Base-by-base conservation (phyloP, 2,113 vertebrate species). In the Solenodon paradoxus region DNA sequence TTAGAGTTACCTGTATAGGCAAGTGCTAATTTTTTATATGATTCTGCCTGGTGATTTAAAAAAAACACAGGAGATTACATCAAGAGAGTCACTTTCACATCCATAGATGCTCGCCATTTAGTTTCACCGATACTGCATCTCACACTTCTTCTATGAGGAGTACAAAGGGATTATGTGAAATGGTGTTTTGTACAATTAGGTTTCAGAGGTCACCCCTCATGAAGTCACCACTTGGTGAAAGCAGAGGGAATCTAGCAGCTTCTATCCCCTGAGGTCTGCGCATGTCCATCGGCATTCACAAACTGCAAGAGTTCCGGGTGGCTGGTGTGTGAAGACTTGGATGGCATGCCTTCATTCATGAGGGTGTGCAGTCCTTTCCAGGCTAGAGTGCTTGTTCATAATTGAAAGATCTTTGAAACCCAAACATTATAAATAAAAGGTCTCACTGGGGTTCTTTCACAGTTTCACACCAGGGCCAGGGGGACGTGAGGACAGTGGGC, bases 351-450 rank as follows among this genome's bases (percentile, higher is more conserved):
- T 85, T 83, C 74, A 88, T 49, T 71, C 22, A 51, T 59, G 47
- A 69, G 9, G 17, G 2, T 40, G 24, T 45, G 3, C 45, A 47
- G 38, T 84, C 38, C 40, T 95, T n/a, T 72, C 7, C 64, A 51
- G 71, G 55, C 63, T 68, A 77, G 28, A 79, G 30, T 61, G 13
- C 51, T 78, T 81, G 4, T 85, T 74, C 82, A 57, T 42, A 64
- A 86, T 74, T 89, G 42, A 79, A 92, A 83, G 53, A 28, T 74
- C 38, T 79, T 45, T 91, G 61, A 95, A 95, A 47, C 57, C 17
- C 61, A 72, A 64, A 64, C n/a, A 59, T 1, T 69, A 35, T 74
- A 75, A 89, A 93, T 32, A 7, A 32, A 69, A 75, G 79, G 66
- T 71, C 40, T 85, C 47, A 17, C 22, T 85, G 7, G 78, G 53